Conservation (phyloP, 92 coral and sea anemone genomes). For the Actinostola sp. region DNA sequence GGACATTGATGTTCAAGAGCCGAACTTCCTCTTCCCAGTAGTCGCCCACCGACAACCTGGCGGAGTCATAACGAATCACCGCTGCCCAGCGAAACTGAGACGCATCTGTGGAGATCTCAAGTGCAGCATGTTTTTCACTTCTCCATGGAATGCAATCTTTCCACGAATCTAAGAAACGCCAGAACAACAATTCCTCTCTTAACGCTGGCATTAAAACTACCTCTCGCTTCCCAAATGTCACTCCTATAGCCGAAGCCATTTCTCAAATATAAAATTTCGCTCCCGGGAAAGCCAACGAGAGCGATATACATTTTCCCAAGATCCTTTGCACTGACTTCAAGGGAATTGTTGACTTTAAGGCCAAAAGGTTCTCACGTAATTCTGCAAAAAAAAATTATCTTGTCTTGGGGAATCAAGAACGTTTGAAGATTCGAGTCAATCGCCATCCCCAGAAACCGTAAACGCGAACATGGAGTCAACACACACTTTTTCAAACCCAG, state of each 20-base stretch:
- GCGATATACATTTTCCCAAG: constrained; percentile 62
- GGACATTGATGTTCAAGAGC: constrained; percentile 29
- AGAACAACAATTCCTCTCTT: constrained; percentile 51
- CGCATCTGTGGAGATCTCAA: constrained; percentile 38
- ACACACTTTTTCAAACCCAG: constrained; percentile 53
- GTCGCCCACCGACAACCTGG: constrained; percentile 46
- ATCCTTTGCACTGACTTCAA: constrained; percentile 45
- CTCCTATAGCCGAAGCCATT: constrained; percentile 37
- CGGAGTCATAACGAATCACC: constrained; percentile 27
- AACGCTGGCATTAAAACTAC: constrained; percentile 21
- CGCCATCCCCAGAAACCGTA: constrained; percentile 42
- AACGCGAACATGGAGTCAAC: constrained; percentile 26
- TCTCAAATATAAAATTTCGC: constrained; percentile 48
- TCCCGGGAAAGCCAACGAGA: constrained; percentile 54
- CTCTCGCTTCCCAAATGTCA: constrained; percentile 9
- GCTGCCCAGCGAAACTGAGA: constrained; percentile 58
- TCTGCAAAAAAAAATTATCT: constrained; percentile 39
- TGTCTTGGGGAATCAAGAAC: constrained; percentile 41
- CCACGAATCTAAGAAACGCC: constrained; percentile 62
- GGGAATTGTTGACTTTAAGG: constrained; percentile 2
- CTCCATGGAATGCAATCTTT: constrained; percentile 38
- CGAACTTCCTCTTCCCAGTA: constrained; percentile 41
- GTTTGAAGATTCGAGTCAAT: constrained; percentile 41
- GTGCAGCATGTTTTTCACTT: constrained; percentile 41
- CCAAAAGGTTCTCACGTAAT: constrained; percentile 37